Base-by-base conservation (phyloP, 2,888 invertebrate species). In the Hyposoter didymator region DNA sequence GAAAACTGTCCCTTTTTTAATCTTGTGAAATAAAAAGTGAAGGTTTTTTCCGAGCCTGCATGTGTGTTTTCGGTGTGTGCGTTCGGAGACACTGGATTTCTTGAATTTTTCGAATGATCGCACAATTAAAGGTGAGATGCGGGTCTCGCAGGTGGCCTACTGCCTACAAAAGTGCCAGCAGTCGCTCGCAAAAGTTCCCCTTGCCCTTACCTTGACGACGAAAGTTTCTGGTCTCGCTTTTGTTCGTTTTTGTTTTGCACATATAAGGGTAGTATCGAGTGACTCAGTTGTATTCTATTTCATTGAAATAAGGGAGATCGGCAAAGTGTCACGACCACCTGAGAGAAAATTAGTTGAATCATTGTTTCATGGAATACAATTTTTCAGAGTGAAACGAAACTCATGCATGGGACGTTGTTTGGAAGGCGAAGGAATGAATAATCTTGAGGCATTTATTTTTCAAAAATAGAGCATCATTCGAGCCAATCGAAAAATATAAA, bases 181-280 rank as follows among this genome's bases (percentile, higher is more conserved):
- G 52, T 78, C 76, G 22, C 81, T 45, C 49, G 66, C 49, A 55
- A 74, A 67, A 45, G 14, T 55, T n/a, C 43, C 52, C 43, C 66
- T 19, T 8, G 12, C 78, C 70, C 69, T 75, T 64, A 19, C 39
- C 43, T 47, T 28, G 45, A 69, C 64, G 80, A 78, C 82, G 74
- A 83, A 85, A 73, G 45, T 82, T 74, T 78, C 75, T 78, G 75
- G 49, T 55, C 59, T 55, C 73, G 75, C 64, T 70, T 72, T 67
- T 69, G 35, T 78, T 52, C 39, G 8, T 39, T 22, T 59, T 43
- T 67, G 45, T 80, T 70, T 59, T 73, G 80, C 84, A 73, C 78
- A 67, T 66, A 91, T 92, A 90, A 91, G 92, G 92, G 92, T 91
- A 90, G 91, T 90, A 89, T 92, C 92, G 90, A 88, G 87, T 91